Base-by-base conservation (phyloP, 2,797 vertebrate genomes). In the Molothrus aeneus region DNA sequence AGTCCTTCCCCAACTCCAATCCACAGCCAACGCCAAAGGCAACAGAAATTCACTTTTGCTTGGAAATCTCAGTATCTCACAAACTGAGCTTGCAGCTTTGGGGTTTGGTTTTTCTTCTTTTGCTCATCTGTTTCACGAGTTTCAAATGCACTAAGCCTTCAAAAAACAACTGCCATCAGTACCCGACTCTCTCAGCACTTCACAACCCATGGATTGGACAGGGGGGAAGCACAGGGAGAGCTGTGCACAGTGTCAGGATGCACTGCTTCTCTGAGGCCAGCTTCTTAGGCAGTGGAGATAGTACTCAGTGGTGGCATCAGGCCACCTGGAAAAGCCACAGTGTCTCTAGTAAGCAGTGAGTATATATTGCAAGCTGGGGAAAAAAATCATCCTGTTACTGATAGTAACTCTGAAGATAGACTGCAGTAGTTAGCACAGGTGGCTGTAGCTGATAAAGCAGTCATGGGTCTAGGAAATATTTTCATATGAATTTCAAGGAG, bases 241-340 rank as follows among this genome's bases (percentile, higher is more conserved):
- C 6, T 51, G 18, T 4, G 7, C 0, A 7, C 0, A 0, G 25
- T 2, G 11, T 22, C 0, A 0, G n/a, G 42, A 90, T 40, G 54
- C 11, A 11, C 28, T 18, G 42, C 16, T 61, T 45, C 21, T 26
- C 20, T 29, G 24, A 42, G 28, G 19, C 5, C 14, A 59, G n/a
- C 42, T 60, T 56, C 45, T 32, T 22, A 47, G 24, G 16, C 32
- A 31, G 48, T 3, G 4, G 18, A 1, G 2, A 31, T 25, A 28
- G 43, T 61, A 86, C 29, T 9, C 2, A 1, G 51, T 40, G 12
- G 60, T 57, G 65, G 36, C 83, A 80, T 13, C 6, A 5, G 38
- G 61, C 19, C 56, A 71, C n/a, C 17, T 42, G 48, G 40, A 34
- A 82, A 80, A 51, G 53, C 18, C 60, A 71, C 1, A 6, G 19